Evolutionary conservation across 30 jellyfish, hydroid and myxozoan species (phyloP), one percentile per base, ranked within the genome.

Genomic region (Chironex yamaguchii): DNA sequence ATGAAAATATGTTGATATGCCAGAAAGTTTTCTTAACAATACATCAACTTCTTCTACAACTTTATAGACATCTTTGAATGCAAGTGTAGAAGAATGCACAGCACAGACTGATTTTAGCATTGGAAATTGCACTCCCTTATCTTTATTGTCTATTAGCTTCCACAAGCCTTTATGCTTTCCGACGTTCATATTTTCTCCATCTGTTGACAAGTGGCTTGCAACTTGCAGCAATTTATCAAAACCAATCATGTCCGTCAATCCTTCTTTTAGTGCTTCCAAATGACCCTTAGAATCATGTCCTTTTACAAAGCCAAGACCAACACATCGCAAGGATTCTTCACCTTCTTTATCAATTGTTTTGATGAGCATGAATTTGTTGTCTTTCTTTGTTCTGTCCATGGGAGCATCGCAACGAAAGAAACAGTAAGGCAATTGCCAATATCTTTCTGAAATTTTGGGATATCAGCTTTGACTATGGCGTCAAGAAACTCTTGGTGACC

Each of bases 31-130:
- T 34, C 72, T 26, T 4, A 68, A 1, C 67, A 68, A 3, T 29
- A 20, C 24, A 29, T 68, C 82, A 68, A 68, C 82, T 34, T 68
- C 82, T 68, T 32, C 53, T 26, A 58, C 89, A 28, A 4, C 89
- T 54, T 77, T 77, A 77, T 79, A 51, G 21, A 58, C 31, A 62
- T n/a, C 90, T 62, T 79, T 62, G 52, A 2, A 79, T 31, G 90
- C 90, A 3, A 54, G 4, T 28, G 89, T 79, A 52, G 80, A 54
- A 29, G 90, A 79, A 62, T 79, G 82, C 49, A 79, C 82, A 29
- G 90, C 90, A 79, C 82, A 79, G 66, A 79, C 67, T 20, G 90
- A 58, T 34, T 79, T 62, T 21, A 58, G 82, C 80, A 79, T 20
- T 25, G 90, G 90, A 79, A 58, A 31, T 29, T 62, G 52, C 81